Percentiles rank a stretch among this genome's conserved stretches.
Evolutionary conservation across 2,888 invertebrate species (phyloP).

Genomic region (Synergus gifuensis): DNA sequence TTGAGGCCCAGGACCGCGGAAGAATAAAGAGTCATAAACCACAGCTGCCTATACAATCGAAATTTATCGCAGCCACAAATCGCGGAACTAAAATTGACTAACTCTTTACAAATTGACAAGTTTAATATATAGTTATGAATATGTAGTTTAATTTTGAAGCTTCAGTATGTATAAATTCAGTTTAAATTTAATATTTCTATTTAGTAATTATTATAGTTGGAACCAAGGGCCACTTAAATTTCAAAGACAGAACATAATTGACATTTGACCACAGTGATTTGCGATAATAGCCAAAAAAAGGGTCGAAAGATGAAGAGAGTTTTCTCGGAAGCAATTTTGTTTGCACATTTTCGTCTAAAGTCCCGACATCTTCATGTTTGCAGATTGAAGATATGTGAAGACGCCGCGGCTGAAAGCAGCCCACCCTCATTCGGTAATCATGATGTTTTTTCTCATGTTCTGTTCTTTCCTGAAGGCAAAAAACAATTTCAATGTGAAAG

Average conservation of each 20-base stretch:
- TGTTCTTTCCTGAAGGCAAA: not conserved
- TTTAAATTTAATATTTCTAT: no score
- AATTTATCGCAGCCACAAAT: conserved; percentile 43
- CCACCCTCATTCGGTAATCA: conserved; percentile 35
- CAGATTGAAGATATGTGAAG: conserved; percentile 67
- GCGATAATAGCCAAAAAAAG: conserved; percentile 55
- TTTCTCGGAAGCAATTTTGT: conserved; percentile 67
- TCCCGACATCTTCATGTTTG: conserved; percentile 54
- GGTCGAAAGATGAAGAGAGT: conserved; percentile 52
- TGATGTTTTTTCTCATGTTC: conserved; percentile 2
- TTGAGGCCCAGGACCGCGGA: conserved; percentile 49
- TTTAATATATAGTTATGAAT: no score
- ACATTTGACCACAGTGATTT: conserved; percentile 65
- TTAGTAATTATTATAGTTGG: not conserved
- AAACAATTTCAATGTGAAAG: not conserved
- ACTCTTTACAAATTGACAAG: no score
- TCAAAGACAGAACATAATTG: conserved; percentile 62
- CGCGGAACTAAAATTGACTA: not conserved
- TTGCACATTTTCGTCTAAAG: conserved; percentile 63
- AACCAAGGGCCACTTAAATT: not conserved
- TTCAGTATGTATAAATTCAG: no score
- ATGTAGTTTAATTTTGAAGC: no score
- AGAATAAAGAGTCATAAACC: conserved; percentile 48
- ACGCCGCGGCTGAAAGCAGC: conserved; percentile 62
- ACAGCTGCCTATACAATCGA: conserved; percentile 50